These are phyloP conservation scores for Drosophila kikkawai DNA, from an alignment of 1,140 invertebrate genomes.

Conservation along the genomic window DNA sequence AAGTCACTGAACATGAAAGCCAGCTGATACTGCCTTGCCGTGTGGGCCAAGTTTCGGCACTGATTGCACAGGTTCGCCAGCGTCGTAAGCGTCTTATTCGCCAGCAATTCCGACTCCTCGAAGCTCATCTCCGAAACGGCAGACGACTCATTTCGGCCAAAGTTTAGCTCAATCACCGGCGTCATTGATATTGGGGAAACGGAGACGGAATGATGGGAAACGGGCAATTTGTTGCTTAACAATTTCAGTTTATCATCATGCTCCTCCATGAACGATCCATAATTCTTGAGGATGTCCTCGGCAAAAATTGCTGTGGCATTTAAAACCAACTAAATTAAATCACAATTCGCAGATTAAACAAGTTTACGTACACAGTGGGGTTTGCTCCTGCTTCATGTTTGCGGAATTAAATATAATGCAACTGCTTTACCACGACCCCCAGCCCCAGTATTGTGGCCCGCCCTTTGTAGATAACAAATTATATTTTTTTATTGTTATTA, in stretches of 20 bases:
- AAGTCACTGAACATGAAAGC: slow-evolving; percentile 38
- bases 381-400: slow-evolving; percentile 35
- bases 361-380: slow-evolving; percentile 25
- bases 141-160: not conserved
- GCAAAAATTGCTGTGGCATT: slow-evolving; percentile 66
- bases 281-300: slow-evolving; percentile 75
- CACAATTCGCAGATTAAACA: not conserved
- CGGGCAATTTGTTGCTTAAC: slow-evolving; percentile 41
- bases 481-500: slow-evolving; percentile 17
- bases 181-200: slow-evolving; percentile 19
- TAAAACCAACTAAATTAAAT: not conserved
- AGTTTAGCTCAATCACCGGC: slow-evolving; percentile 57
- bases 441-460: not conserved
- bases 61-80: slow-evolving; percentile 92
- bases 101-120: slow-evolving; percentile 91
- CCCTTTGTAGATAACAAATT: not conserved
- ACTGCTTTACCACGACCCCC: not conserved
- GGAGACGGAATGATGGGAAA: not conserved
- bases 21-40: slow-evolving; percentile 86
- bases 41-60: slow-evolving; percentile 89
- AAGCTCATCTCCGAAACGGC: slow-evolving; percentile 84
- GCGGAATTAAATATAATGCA: not conserved
- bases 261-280: slow-evolving; percentile 69
- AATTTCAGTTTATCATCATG: slow-evolving; percentile 60
- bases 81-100: slow-evolving; percentile 93